Base-by-base conservation (phyloP, 2,888 invertebrate genomes). In the Drosophila mayaguana region DNA sequence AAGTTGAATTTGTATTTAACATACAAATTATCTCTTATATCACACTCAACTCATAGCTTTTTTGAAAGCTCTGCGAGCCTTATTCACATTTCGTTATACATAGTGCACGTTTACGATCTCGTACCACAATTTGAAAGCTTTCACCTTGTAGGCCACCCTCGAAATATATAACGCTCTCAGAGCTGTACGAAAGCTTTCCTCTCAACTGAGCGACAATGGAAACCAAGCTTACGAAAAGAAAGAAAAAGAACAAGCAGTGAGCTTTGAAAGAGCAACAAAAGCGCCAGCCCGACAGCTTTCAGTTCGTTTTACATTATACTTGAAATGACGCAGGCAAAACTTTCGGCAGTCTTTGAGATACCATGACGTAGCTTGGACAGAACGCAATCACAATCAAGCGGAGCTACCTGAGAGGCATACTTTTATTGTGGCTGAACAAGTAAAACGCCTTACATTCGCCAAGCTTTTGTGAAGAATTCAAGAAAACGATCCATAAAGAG, bases 291-390 rank as follows among this genome's bases (percentile, higher is more conserved):
- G 55, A 46, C 14, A 78, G 78, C 78, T 78, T 79, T 65, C 63
- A 73, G 54, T 69, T 70, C 74, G 71, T 66, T 78, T 80, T 70
- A 53, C 66, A 64, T 59, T 69, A 60, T 56, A 65, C 80, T 71
- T 62, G 20, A 48, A 78, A 63, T 80, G 65, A 73, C 74, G 78
- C 64, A 78, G 81, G 78, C 78, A 48, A 71, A 79, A 74, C 78
- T 78, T 81, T 81, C 64, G 74, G 68, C 78, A 81, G 81, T 80
- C 81, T 71, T 71, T 63, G 63, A 78, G 70, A 78, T 80, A 74
- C 75, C 74, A 68, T 81, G 81, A 80, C 80, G 78, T 78, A 79
- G 79, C 70, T 74, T 73, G 63, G 81, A 63, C 80, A 72, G 75
- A 76, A 76, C 72, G 72, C 61, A 67, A 59, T 20, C 53, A 56